Base-by-base conservation (phyloP, 1,140 invertebrate species). In the Ceratoteleas bidentatus region DNA sequence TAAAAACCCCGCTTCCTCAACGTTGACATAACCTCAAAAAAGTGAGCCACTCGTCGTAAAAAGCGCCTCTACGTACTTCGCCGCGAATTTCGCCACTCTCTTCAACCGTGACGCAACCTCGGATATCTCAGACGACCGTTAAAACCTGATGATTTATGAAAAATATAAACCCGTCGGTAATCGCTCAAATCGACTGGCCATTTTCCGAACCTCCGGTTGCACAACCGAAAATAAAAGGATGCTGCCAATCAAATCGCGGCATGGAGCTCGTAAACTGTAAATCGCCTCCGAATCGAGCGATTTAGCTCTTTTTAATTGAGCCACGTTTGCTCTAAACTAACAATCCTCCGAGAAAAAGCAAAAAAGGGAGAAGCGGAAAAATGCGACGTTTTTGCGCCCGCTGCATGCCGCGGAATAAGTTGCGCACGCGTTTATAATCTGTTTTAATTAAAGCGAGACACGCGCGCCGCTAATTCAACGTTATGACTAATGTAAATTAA, bases 401-500 rank as follows among this genome's bases (percentile, higher is more conserved):
- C 53, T 33, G 54, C 52, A 50, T 54, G 61, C 53, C 11, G 58
- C 16, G 54, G 54, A 65, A 65, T 58, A 75, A 66, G 33, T 58
- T 14, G 34, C 11, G 62, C 56, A 60, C 61, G 61, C 61, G 62
- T 60, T 75, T 64, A 60, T 66, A 75, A 75, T 74, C 54, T 47
- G 56, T 75, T 66, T 75, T 61, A 75, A 75, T 75, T 75, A 75
- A 75, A 75, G 11, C 47, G 49, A 75, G 47, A 66, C 60, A 65
- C 72, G 56, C 62, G 61, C 62, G 62, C 47, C 54, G 36, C 54
- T 75, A 75, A 66, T 75, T 66, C 54, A 75, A 60, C 62, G 53
- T 66, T 61, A 66, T 54, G 72, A 66, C 62, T 60, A 75, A 66
- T 66, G 66, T 66, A 60, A 74, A 65, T 58, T 49, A 74, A 65